Evolutionary conservation across 1,140 invertebrate species (phyloP), one percentile per base, ranked within the genome.

Genomic region (Lordiphosa collinella): DNA sequence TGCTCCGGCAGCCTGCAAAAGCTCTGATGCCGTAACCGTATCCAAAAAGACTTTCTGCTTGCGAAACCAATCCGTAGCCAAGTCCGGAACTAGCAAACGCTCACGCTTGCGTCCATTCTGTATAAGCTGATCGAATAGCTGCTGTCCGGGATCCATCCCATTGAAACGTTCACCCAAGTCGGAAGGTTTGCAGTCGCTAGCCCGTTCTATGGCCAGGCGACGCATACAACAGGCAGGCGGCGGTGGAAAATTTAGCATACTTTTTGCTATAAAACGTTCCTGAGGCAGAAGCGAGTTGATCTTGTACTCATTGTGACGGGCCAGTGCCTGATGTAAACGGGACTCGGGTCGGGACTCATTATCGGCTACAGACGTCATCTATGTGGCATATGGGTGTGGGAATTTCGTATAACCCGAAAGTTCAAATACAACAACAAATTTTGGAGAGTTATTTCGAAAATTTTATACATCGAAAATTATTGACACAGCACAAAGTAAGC

Each of bases 31-130:
- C 2, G 38, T 59, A 0, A 76, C 47, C 14, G 35, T 51, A 51
- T 82, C 78, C 13, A 64, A 38, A 5, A 58, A 78, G 6, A 44
- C 7, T 37, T 86, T 86, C 12, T 86, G 82, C 32, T 70, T 78
- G 40, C 76, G 84, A 31, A 63, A 86, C 82, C 82, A 86, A 2
- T 76, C 64, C 13, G 82, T 87, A 25, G 82, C 82, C 60, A 82
- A 37, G 4, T 86, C 82, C 1, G 82, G 82, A 9, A 87, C 72
- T n/a, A 82, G 36, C 35, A 87, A 13, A 1, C 72, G 64, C 8
- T 86, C 55, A n/a, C 13, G 29, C 5, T 57, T 55, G 5, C 62
- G 22, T 1, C 22, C 12, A 1, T 38, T 31, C 5, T 13, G 13
- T 1, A 84, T 29, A 1, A 84, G 41, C 37, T 68, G 66, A 29